Evolutionary conservation across 1,140 invertebrate genomes (phyloP), one percentile per base, ranked within the genome.

Genomic region (Zaprionus lachaisei): DNA sequence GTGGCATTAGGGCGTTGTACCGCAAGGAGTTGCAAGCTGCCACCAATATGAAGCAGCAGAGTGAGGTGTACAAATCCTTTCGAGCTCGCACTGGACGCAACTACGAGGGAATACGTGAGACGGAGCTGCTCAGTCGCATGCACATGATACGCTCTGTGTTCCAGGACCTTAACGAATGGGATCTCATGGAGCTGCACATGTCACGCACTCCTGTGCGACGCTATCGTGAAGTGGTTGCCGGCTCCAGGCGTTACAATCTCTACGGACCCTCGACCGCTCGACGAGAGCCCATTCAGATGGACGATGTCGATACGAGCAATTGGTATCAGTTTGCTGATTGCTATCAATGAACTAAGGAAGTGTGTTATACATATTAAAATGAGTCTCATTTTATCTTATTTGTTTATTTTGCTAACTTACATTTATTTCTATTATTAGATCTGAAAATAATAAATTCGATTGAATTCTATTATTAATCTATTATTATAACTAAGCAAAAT

Each of bases 31-130:
- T 83, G 17, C 85, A 90, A 24, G 79, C 72, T 3, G 84, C 73
- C 1, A 87, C 84, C 3, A 78, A 87, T 44, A 81, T 61, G 0
- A 84, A 83, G 49, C 76, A 80, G 34, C 81, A 75, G 0, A 86
- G 79, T 15, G 89, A 91, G 37, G 76, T 92, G 1, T 92, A 87
- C 37, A 92, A 91, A 72, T 66, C 87, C 5, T 92, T 83, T 26
- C 74, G 74, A 3, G 65, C 80, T 0, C 76, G 81, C 26, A 92
- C 85, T 0, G 91, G 91, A 0, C 60, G 71, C 0, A 79, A 69
- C 14, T 92, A 91, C 54, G 83, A 92, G 26, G 81, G 85, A 34
- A 15, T 89, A 12, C 68, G 81, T 1, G 85, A 90, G 44, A 84
- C 85, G 0, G 84, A 89, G 14, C 51, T 87, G 1, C 47, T 87